A percentile compares a stretch with the other conserved stretches of the same genome.
Evolutionary conservation across 2,888 invertebrate species (phyloP).

Genomic region (Spisula subtruncata): DNA sequence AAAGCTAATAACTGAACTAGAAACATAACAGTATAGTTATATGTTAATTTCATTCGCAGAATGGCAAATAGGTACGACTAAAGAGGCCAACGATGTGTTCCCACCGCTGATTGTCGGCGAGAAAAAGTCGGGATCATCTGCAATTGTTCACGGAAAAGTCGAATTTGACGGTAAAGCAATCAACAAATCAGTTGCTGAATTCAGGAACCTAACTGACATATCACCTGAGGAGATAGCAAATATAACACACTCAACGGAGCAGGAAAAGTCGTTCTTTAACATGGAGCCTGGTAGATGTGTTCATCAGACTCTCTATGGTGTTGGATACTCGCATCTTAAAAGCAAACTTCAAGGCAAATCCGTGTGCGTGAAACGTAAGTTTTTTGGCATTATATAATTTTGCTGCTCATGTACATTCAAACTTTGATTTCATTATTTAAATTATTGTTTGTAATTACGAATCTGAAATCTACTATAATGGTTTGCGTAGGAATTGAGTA

Average conservation of each 20-base stretch:
- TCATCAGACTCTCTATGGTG: slow-evolving; percentile 68
- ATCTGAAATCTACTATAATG: too few relatives aligned
- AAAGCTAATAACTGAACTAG: too few relatives aligned
- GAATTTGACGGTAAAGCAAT: slow-evolving; percentile 59
- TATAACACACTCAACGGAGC: slow-evolving; percentile 7
- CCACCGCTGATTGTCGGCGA: slow-evolving; percentile 72
- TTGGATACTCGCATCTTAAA: slow-evolving; percentile 73
- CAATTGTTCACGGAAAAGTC: slow-evolving; percentile 71
- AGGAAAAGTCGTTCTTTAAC: slow-evolving; percentile 57
- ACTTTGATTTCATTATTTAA: too few relatives aligned
- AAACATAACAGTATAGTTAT: too few relatives aligned
- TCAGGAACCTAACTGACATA: slow-evolving; percentile 58
- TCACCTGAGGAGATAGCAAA: slow-evolving; percentile 54
- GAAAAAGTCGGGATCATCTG: slow-evolving; percentile 57
- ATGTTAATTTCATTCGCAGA: slow-evolving; percentile 54
- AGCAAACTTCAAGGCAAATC: slow-evolving; percentile 61
- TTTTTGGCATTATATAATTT: not conserved
- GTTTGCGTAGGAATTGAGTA: too few relatives aligned
- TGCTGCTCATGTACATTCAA: too few relatives aligned
- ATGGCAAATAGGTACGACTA: slow-evolving; percentile 73
- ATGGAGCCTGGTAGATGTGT: slow-evolving; percentile 78
- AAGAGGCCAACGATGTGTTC: slow-evolving; percentile 66
- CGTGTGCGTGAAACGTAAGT: slow-evolving; percentile 74
- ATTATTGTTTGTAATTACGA: too few relatives aligned
- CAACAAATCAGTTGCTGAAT: slow-evolving; percentile 68